phyloP scores from a whole-genome alignment of 2,888 invertebrate species.

The Tiliacea citrago region DNA sequence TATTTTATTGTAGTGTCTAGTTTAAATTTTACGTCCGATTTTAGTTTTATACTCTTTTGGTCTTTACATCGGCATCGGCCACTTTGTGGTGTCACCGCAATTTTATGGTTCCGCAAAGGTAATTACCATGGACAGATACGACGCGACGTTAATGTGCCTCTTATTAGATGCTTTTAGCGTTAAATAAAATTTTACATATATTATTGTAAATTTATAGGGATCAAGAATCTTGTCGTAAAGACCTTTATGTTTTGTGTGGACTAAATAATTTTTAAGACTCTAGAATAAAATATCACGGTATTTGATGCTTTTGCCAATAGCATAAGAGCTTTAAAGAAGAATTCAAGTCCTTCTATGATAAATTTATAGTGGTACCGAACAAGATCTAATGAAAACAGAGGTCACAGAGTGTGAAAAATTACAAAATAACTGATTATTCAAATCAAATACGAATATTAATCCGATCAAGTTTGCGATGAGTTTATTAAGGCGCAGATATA shows the following conservation, averaged over 20 bases:
- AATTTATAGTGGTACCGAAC: neutral
- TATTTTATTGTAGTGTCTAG: conserved; percentile 79
- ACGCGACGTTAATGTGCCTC: conserved; percentile 72
- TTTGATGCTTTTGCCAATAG: neutral
- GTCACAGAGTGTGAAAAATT: neutral
- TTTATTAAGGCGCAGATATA: no score
- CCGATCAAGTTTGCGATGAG: neutral
- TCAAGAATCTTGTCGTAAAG: conserved; percentile 9
- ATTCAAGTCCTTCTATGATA: neutral
- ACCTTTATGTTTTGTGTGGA: neutral
- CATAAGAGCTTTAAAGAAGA: neutral
- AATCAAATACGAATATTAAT: neutral
- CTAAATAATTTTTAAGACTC: neutral
- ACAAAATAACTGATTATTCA: conserved; percentile 7
- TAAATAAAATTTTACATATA: conserved; percentile 52
- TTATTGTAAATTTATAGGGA: conserved; percentile 57
- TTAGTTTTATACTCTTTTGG: conserved; percentile 77
- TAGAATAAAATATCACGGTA: neutral
- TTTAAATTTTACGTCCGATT: conserved; percentile 83
- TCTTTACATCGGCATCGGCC: conserved; percentile 64
- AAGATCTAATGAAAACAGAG: neutral
- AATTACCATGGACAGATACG: conserved; percentile 76
- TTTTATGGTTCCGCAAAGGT: conserved; percentile 81
- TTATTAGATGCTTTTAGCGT: conserved; percentile 74
- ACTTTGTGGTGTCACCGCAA: conserved; percentile 82